Conservation (phyloP, 2,113 vertebrate species). For the Dipodomys spectabilis region DNA sequence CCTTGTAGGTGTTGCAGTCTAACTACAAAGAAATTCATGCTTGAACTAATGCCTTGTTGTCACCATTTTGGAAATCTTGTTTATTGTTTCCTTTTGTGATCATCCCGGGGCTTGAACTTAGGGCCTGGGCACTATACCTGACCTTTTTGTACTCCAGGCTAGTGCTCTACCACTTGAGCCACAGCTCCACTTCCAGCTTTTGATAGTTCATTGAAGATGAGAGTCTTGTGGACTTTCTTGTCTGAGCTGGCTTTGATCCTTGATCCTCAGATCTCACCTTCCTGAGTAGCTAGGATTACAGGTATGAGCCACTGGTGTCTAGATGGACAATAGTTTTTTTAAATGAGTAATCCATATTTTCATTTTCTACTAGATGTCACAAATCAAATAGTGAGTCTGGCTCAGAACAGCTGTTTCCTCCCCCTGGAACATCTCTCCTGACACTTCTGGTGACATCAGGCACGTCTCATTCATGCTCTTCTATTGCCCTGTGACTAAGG, state of each 20-base stretch:
- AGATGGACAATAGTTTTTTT: not conserved
- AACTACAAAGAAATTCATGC: constrained; percentile 2
- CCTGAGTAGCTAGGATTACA: too few species aligned
- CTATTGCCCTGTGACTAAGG: not conserved
- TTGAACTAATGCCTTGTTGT: not conserved
- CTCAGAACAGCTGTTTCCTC: not conserved
- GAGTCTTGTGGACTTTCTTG: too few species aligned
- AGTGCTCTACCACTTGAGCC: too few species aligned
- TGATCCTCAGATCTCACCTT: too few species aligned
- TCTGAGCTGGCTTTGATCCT: too few species aligned
- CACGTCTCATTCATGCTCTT: not conserved
- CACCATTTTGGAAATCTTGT: not conserved
- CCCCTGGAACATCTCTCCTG: not conserved
- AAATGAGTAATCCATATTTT: not conserved
- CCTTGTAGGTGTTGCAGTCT: not conserved
- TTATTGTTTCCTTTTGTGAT: not conserved
- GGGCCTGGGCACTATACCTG: too few species aligned
- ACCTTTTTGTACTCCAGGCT: too few species aligned
- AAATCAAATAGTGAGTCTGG: not conserved
- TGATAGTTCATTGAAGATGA: too few species aligned
- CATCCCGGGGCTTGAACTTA: too few species aligned
- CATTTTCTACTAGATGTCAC: not conserved
- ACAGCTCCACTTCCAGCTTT: too few species aligned
- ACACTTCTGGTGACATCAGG: not conserved
- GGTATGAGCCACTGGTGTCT: too few species aligned